A percentile compares a stretch with the other conserved stretches of the same genome.
phyloP scores from a whole-genome alignment of 2,113 vertebrate genomes.

The Rallus limicola region DNA sequence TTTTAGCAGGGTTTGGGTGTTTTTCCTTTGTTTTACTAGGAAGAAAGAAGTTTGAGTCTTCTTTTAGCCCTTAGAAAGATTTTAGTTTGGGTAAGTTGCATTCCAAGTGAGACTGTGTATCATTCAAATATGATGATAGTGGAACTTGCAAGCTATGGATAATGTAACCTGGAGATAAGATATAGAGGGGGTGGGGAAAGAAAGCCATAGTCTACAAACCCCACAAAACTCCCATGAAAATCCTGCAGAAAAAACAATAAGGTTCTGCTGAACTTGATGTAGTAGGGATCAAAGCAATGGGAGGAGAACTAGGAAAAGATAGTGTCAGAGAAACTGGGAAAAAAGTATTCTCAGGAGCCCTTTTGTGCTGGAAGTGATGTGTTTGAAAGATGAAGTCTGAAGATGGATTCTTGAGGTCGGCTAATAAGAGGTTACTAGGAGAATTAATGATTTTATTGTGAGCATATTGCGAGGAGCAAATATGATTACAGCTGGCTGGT shows the following conservation, averaged over 20 bases:
- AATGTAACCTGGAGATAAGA: background rate
- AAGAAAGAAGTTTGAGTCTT: background rate
- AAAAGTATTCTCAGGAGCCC: background rate
- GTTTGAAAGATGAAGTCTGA: background rate
- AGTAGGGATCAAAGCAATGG: background rate
- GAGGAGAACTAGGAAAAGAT: background rate
- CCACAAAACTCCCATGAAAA: background rate
- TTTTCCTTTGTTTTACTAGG: background rate
- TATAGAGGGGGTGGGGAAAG: too few relatives aligned
- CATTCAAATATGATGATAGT: background rate
- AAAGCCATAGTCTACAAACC: background rate
- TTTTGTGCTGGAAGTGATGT: background rate
- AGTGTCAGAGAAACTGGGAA: background rate
- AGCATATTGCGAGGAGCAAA: background rate
- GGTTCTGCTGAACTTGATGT: background rate
- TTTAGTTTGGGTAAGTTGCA: background rate
- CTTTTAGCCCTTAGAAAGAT: background rate
- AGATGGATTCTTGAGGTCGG: background rate
- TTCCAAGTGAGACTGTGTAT: background rate
- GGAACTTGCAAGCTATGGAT: background rate
- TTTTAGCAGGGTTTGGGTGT: background rate
- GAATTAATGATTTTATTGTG: background rate
- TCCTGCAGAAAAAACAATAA: background rate
- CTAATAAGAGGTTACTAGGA: background rate
- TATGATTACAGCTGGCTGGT: background rate